Evolutionary conservation across 2,888 invertebrate species (phyloP).

Genomic region (Cotesia congregata): DNA sequence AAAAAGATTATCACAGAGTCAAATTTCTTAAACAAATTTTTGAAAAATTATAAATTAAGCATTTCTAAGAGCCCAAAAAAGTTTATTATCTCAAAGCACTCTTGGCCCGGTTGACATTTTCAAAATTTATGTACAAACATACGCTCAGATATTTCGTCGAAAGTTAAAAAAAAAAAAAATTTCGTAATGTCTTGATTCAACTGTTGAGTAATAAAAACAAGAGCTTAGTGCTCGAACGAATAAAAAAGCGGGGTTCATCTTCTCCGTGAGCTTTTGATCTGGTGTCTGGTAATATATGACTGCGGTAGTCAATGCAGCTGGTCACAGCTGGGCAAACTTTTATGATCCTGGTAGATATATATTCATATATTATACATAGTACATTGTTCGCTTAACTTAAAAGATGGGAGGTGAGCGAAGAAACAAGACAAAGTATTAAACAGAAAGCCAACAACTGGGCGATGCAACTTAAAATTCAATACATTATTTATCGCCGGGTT

Average conservation of each 20-base stretch:
- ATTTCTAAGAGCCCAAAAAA: too few species aligned
- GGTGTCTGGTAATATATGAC: slow-evolving; percentile 12
- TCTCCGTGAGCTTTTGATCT: slow-evolving; percentile 1
- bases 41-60: too few species aligned
- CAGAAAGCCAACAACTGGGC: neutral
- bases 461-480: slow-evolving; percentile 9
- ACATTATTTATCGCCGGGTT: slow-evolving; percentile 9
- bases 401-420: neutral
- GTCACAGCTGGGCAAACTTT: slow-evolving; percentile 20
- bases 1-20: too few species aligned
- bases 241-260: neutral
- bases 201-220: neutral
- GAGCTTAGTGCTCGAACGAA: neutral
- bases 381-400: neutral
- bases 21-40: too few species aligned
- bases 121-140: too few species aligned
- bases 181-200: neutral
- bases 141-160: too few species aligned
- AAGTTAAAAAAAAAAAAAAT: too few species aligned
- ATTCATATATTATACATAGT: neutral
- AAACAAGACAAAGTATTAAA: neutral
- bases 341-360: neutral
- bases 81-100: too few species aligned
- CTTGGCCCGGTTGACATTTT: too few species aligned
- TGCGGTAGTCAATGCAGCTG: slow-evolving; percentile 25